Evolutionary conservation across 1,140 invertebrate species (phyloP).

Genomic region (Halictus rubicundus): DNA sequence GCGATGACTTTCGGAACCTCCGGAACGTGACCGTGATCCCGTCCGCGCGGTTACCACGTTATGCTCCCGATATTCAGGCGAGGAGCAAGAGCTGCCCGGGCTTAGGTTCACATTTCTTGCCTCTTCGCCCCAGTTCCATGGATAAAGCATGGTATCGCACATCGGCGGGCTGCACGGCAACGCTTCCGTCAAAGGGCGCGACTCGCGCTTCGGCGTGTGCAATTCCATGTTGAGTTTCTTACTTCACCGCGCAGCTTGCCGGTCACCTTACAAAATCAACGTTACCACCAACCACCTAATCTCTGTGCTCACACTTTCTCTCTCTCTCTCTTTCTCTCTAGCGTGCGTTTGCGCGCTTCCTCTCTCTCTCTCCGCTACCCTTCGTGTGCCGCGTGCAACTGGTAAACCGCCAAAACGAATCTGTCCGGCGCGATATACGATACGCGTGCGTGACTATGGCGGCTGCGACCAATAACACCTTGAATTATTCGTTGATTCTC

Average conservation of each 20-base stretch:
- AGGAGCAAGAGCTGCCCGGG: conserved; percentile 77
- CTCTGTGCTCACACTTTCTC: background rate
- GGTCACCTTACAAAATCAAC: conserved; percentile 11
- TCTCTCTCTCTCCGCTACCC: background rate
- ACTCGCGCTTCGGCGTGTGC: conserved; percentile 72
- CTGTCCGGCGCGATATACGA: background rate
- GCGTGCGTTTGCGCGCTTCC: background rate
- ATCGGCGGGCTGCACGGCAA: conserved; percentile 73
- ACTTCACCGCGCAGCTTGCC: conserved; percentile 19
- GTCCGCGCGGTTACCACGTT: conserved; percentile 14
- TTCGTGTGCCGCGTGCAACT: conserved; percentile 64
- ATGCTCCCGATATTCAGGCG: conserved; percentile 73
- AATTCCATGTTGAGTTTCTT: conserved; percentile 64
- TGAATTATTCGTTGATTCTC: background rate
- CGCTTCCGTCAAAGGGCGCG: conserved; percentile 56
- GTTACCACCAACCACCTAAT: conserved; percentile 8
- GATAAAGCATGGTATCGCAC: conserved; percentile 74
- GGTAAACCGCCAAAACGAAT: conserved; percentile 64
- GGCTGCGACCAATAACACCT: too few species aligned
- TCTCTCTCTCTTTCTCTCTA: background rate
- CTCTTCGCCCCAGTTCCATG: conserved; percentile 78
- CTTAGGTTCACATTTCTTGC: conserved; percentile 76
- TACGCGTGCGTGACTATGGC: background rate
- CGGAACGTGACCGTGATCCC: conserved; percentile 46
- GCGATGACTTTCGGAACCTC: conserved; percentile 70